These are phyloP conservation scores for Dendroctonus valens DNA, from an alignment of 1,140 invertebrate genomes.

Conservation along the genomic window DNA sequence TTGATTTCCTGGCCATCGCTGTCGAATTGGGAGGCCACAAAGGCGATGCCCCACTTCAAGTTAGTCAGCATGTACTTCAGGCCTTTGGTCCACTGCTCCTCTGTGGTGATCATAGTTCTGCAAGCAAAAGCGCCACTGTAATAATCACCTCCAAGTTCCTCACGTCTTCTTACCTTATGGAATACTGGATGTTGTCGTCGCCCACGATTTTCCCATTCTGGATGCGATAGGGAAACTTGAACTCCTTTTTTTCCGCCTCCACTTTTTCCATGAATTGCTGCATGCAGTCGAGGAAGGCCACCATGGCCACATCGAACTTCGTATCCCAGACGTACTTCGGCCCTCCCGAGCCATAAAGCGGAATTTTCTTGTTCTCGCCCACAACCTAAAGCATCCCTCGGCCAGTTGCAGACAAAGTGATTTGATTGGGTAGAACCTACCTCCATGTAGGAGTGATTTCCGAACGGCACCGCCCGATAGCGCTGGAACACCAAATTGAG, in stretches of 20 bases:
- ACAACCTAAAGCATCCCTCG: conserved; percentile 54
- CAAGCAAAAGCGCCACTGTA: conserved; percentile 40
- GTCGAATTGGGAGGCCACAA: conserved; percentile 88
- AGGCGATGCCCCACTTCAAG: conserved; percentile 97
- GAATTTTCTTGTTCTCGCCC: conserved; percentile 82
- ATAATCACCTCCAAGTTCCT: background rate
- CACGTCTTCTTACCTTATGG: conserved; percentile 70
- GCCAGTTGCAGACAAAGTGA: too few species aligned
- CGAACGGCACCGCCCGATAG: conserved; percentile 90
- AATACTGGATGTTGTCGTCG: conserved; percentile 59
- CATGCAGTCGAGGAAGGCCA: conserved; percentile 94
- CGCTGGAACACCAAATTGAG: conserved; percentile 88
- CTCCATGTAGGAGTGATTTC: conserved; percentile 96
- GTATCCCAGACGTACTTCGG: conserved; percentile 96
- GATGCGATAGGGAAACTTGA: conserved; percentile 85
- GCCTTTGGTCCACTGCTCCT: conserved; percentile 99
- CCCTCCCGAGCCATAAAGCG: conserved; percentile 91
- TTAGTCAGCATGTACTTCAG: conserved; percentile 98
- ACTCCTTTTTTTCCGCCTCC: conserved; percentile 74
- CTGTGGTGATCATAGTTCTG: conserved; percentile 74
- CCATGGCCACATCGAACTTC: conserved; percentile 97
- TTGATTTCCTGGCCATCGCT: conserved; percentile 54
- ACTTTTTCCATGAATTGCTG: conserved; percentile 87
- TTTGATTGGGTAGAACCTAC: conserved; percentile 49
- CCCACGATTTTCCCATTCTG: conserved; percentile 92